Evolutionary conservation across 2,888 invertebrate species (phyloP).

Genomic region (Lochmaea capreae): DNA sequence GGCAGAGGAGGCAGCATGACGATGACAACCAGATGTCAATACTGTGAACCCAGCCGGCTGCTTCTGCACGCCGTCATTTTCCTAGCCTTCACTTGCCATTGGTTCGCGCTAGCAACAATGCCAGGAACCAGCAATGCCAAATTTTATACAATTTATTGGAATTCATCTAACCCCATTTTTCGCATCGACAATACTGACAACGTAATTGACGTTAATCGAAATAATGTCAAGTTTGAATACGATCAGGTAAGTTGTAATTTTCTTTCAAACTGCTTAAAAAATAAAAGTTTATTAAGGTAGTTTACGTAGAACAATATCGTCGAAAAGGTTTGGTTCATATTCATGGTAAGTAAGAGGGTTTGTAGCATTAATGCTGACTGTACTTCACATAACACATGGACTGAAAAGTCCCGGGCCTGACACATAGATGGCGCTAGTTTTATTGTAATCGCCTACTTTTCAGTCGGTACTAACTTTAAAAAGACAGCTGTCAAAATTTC

Average conservation of each 20-base stretch:
- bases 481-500: too few species aligned
- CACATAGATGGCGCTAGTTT: too few species aligned
- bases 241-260: constrained; percentile 78
- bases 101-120: constrained; percentile 60
- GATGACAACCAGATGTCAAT: constrained; percentile 54
- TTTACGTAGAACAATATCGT: too few species aligned
- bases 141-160: constrained; percentile 66
- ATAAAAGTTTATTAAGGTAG: too few species aligned
- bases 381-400: too few species aligned
- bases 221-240: constrained; percentile 89
- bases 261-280: too few species aligned
- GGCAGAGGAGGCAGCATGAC: constrained; percentile 37
- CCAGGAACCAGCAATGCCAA: constrained; percentile 61
- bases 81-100: constrained; percentile 58
- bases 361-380: too few species aligned
- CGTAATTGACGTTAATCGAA: constrained; percentile 95
- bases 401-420: too few species aligned
- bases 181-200: constrained; percentile 98
- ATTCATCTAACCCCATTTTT: constrained; percentile 71
- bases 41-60: constrained; percentile 52
- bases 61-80: constrained; percentile 58
- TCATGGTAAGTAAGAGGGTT: too few species aligned
- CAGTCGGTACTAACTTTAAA: too few species aligned
- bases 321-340: too few species aligned
- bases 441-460: too few species aligned